Evolutionary conservation across 2,888 invertebrate species (phyloP).

Genomic region (Bedellia somnulentella): DNA sequence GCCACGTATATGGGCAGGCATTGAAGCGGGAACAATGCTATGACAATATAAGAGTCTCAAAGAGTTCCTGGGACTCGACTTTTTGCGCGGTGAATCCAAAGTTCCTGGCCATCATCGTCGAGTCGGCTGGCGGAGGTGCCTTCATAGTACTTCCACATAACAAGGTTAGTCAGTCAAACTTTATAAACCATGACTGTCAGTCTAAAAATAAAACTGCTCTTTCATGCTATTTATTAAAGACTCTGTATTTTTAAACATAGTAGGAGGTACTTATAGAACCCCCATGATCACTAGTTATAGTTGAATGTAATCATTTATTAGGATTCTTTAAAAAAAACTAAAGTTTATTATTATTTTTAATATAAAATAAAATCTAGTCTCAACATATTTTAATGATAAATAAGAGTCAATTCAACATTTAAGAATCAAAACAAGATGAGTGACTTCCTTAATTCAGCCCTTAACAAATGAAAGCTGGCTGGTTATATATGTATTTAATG

Average conservation of each 20-base stretch:
- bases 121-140: conserved; percentile 94
- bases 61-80: conserved; percentile 97
- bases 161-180: conserved; percentile 64
- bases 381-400: too few relatives aligned
- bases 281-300: too few relatives aligned
- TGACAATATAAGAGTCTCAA: conserved; percentile 95
- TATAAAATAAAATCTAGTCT: too few relatives aligned
- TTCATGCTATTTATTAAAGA: conserved; percentile 1
- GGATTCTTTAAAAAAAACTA: too few relatives aligned
- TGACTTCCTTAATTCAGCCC: too few relatives aligned
- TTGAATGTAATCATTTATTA: too few relatives aligned
- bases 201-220: conserved; percentile 5
- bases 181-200: not conserved
- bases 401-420: too few relatives aligned
- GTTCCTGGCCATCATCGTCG: conserved; percentile 95
- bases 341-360: too few relatives aligned
- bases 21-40: conserved; percentile 95
- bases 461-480: too few relatives aligned
- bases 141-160: conserved; percentile 93
- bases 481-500: not conserved
- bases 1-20: conserved; percentile 91
- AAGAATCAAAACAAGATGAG: too few relatives aligned
- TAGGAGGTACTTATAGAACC: too few relatives aligned
- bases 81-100: conserved; percentile 99
- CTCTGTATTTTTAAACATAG: too few relatives aligned